phyloP scores from a whole-genome alignment of 2,113 vertebrate species.

The Tonatia bakeri region DNA sequence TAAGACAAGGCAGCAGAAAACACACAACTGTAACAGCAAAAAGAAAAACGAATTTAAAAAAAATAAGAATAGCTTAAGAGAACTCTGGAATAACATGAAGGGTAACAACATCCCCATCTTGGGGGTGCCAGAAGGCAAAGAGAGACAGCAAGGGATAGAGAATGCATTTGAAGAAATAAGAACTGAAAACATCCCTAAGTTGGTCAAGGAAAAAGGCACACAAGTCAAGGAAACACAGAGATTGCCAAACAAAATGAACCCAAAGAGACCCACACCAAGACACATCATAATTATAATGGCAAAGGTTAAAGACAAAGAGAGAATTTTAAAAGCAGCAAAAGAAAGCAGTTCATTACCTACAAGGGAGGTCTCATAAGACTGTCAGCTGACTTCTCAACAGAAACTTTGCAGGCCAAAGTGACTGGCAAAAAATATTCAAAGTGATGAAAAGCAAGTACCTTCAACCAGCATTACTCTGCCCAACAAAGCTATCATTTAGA shows the following conservation, averaged over 20 bases:
- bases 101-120: not conserved
- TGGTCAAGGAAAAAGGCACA: not conserved
- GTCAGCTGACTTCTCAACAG: not conserved
- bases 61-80: not conserved
- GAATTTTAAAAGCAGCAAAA: not conserved
- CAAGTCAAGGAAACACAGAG: not conserved
- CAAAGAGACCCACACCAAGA: not conserved
- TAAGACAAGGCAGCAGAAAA: no score
- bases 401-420: not conserved
- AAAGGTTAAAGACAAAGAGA: not conserved
- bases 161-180: not conserved
- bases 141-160: not conserved
- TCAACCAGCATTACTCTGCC: no score
- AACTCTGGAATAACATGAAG: not conserved
- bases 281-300: no score
- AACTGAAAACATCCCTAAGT: not conserved
- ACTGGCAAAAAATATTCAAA: no score
- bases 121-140: not conserved
- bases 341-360: not conserved
- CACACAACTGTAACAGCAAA: no score
- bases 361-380: not conserved
- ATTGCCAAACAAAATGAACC: not conserved
- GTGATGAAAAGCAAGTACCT: no score
- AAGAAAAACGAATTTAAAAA: not conserved
- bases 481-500: no score